These are phyloP conservation scores for Peromyscus eremicus DNA, from an alignment of 2,797 vertebrate species.

Conservation along the genomic window DNA sequence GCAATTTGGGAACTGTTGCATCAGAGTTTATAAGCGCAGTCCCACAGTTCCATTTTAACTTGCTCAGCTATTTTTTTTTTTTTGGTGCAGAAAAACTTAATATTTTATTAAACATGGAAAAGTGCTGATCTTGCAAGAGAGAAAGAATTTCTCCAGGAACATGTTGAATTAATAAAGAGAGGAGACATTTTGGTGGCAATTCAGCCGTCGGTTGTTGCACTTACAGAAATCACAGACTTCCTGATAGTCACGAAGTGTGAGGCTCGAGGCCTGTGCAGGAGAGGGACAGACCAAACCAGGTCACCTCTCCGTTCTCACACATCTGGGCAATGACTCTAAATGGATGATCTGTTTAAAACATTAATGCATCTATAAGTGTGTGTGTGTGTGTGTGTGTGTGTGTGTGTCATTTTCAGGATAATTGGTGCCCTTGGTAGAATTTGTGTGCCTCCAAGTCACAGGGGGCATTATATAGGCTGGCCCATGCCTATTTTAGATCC, in stretches of 20 bases:
- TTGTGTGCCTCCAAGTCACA: background rate
- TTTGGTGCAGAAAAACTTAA: background rate
- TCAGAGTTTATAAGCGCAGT: background rate
- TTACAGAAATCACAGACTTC: background rate
- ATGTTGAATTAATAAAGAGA: constrained; percentile 71
- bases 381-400: constrained; percentile 42
- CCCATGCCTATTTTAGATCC: constrained; percentile 43
- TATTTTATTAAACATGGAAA: constrained; percentile 77
- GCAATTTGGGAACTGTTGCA: background rate
- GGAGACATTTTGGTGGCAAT: constrained; percentile 59
- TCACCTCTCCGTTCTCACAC: background rate
- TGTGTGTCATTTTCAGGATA: constrained; percentile 8
- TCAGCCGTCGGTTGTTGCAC: background rate
- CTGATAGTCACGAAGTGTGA: background rate
- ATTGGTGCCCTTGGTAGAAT: constrained; percentile 1
- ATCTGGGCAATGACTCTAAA: constrained; percentile 1
- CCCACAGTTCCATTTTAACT: constrained; percentile 58
- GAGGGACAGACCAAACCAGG: background rate
- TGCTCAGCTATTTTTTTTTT: constrained; percentile 67
- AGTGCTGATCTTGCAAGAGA: constrained; percentile 75
- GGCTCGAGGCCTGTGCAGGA: background rate
- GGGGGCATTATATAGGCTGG: constrained; percentile 11
- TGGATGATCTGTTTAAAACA: background rate
- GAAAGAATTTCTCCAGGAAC: constrained; percentile 54
- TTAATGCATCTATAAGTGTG: background rate